Evolutionary conservation across 2,797 vertebrate species (phyloP), one percentile per base, ranked within the genome.

Genomic region (Gymnothorax reevesii): DNA sequence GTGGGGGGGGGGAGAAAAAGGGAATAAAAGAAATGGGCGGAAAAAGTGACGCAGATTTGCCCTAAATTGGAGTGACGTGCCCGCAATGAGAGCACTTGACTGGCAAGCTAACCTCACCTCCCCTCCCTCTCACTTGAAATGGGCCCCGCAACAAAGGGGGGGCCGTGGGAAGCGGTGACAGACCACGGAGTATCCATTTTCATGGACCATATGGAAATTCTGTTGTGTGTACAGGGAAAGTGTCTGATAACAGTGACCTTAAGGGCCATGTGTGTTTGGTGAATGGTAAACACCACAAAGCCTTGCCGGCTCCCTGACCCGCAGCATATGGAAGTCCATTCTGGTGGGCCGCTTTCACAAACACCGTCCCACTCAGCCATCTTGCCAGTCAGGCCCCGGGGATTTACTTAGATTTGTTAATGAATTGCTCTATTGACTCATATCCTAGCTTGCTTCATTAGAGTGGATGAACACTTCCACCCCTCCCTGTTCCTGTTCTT

Each of bases 391-490:
- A 88, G 89, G 92, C 97, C 97, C 95, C 84, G 92, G 97, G 97
- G 97, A 97, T 97, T 97, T 95, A 93, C 91, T 95, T 97, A 98
- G 97, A 98, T 98, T 98, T 97, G 98, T 99, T 99, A 99, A 99
- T 99, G 98, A 99, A 99, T 98, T 98, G 97, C 97, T 98, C 97
- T 98, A 97, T 98, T 98, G 98, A 98, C 97, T 98, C 97, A 95
- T 95, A 97, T 97, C 97, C 95, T 97, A 94, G 95, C 96, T 96
- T 97, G 97, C 97, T 97, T 99, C 97, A 97, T 98, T 98, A 98
- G 97, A 97, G 96, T 95, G 96, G 95, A 97, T 96, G 96, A 97
- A 97, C 96, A 93, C 95, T 95, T 96, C 92, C 86, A 49, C n/a
- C 71, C 27, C 57, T 71, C 42, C 17, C 90, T 73, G 25, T 22